Base-by-base conservation (phyloP, 2,113 vertebrate species). In the Recurvirostra avosetta region DNA sequence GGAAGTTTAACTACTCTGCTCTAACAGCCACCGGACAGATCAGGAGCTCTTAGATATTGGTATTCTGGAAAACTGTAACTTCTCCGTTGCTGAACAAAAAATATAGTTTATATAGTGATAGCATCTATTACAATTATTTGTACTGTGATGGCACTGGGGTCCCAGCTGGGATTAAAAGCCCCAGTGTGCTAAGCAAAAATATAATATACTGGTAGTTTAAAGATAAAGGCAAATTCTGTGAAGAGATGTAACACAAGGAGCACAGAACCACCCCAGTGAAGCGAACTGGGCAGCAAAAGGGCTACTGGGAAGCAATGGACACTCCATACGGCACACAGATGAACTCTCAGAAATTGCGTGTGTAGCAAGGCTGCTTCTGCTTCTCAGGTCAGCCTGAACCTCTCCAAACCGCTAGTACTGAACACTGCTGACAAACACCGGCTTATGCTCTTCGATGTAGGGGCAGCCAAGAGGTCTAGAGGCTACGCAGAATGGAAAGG, bases 271-370 rank as follows among this genome's bases (percentile, higher is more conserved):
- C 26, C 13, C 15, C 63, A 10, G 43, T 6, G 27, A 41, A 34
- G 59, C 1, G 26, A 73, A 22, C 5, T 2, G 53, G 36, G 49
- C 50, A 80, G 80, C 19, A 23, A 40, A 67, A 61, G 45, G 26
- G 22, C 21, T 25, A 43, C 7, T 0, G 2, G 53, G 68, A 45
- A 36, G 49, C 3, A 1, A 62, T 3, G 29, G 36, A n/a, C 26
- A 13, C 34, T 43, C 29, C 38, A 8, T 17, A 4, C 32, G 4
- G 13, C 59, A 36, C 17, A 22, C 13, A 5, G 2, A 7, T 8
- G 19, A 56, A 34, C 17, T 30, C 86, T 41, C 65, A 9, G 10
- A 63, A 68, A 32, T 0, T 0, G 2, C 2, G 0, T 1, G 7
- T 6, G 11, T 5, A 32, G 43, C 11, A 26, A 71, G 18, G n/a